phyloP scores from a whole-genome alignment of 1,140 invertebrate species.

The Gonioctena quinquepunctata region DNA sequence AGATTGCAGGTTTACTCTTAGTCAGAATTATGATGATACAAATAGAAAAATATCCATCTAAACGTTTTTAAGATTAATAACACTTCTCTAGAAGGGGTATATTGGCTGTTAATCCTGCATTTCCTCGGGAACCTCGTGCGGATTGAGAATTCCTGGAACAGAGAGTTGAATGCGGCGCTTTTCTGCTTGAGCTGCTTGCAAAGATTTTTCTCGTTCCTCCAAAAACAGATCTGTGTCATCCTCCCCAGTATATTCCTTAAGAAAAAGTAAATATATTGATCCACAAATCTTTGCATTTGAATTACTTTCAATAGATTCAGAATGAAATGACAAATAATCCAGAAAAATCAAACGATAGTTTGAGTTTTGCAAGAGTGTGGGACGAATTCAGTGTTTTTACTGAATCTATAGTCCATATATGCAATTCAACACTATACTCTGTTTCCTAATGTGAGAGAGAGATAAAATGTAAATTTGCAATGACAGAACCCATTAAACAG shows the following conservation, averaged over 20 bases:
- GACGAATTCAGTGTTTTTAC: too few relatives aligned
- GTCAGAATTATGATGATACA: slow-evolving; percentile 34
- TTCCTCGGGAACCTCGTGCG: slow-evolving; percentile 95
- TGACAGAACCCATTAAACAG: too few relatives aligned
- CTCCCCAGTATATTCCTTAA: slow-evolving; percentile 94
- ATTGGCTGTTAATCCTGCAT: slow-evolving; percentile 86
- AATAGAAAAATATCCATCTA: slow-evolving; percentile 46
- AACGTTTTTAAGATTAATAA: slow-evolving; percentile 28
- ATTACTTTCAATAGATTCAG: too few relatives aligned
- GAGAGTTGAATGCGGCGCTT: slow-evolving; percentile 91
- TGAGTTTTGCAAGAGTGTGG: too few relatives aligned
- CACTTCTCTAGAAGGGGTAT: slow-evolving; percentile 19
- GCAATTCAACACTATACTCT: too few relatives aligned
- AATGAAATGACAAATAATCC: too few relatives aligned
- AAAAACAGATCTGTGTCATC: slow-evolving; percentile 97
- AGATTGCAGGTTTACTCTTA: slow-evolving; percentile 22
- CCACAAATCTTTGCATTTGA: too few relatives aligned
- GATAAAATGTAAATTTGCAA: too few relatives aligned
- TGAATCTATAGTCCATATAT: too few relatives aligned
- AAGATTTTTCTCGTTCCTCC: slow-evolving; percentile 89
- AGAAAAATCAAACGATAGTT: too few relatives aligned
- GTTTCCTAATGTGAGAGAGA: too few relatives aligned
- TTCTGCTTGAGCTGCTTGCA: slow-evolving; percentile 88
- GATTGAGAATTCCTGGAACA: slow-evolving; percentile 96
- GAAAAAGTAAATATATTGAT: too few relatives aligned